Evolutionary conservation across 2,888 invertebrate genomes (phyloP).

Genomic region (Calameuta filiformis): DNA sequence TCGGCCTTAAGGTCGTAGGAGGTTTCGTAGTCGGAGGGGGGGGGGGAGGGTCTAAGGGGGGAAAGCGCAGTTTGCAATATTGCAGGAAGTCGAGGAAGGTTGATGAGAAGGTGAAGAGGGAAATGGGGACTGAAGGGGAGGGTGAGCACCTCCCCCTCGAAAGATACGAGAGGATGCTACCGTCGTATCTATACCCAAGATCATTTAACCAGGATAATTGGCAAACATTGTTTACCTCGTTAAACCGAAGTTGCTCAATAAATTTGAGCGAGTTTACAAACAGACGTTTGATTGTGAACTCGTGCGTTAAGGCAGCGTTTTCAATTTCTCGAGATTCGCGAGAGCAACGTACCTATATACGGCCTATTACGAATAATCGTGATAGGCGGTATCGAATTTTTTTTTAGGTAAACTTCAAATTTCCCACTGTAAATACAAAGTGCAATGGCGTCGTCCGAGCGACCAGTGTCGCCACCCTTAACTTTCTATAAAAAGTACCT

Average conservation of each 20-base stretch:
- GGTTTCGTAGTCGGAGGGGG: neutral
- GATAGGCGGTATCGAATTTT: no score
- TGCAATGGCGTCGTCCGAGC: neutral
- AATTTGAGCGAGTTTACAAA: conserved; percentile 61
- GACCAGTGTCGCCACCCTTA: neutral
- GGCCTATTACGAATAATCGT: no score
- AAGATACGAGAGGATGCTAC: neutral
- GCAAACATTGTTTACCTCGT: conserved; percentile 65
- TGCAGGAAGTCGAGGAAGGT: neutral
- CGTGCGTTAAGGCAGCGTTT: conserved; percentile 61
- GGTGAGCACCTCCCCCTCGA: no score
- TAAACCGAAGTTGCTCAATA: conserved; percentile 55
- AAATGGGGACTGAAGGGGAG: neutral
- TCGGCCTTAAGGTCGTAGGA: neutral
- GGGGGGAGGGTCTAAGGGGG: neutral
- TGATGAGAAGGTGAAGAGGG: neutral
- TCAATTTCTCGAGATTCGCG: conserved; percentile 58
- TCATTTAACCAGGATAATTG: conserved; percentile 63
- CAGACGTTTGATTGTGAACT: conserved; percentile 52
- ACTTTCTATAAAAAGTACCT: conserved; percentile 1
- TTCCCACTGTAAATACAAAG: neutral
- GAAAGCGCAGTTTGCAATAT: neutral
- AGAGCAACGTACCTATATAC: no score
- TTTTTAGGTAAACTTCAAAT: neutral
- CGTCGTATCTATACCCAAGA: conserved; percentile 30